Base-by-base conservation (phyloP, 2,113 vertebrate genomes). In the Glaucomys volans region DNA sequence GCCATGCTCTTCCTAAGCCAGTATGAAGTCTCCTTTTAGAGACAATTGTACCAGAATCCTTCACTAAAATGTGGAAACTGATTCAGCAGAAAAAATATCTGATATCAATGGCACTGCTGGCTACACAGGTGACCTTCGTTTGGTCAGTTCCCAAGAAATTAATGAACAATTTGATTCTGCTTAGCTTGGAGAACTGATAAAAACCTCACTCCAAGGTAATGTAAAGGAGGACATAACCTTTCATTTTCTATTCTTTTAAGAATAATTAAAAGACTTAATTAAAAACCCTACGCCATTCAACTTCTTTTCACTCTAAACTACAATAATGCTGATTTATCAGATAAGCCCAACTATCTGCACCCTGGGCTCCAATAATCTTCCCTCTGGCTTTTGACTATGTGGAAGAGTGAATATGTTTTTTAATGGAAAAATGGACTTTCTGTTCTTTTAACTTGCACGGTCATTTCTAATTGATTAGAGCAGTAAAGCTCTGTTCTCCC, bases 101-200 rank as follows among this genome's bases (percentile, higher is more conserved):
- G 52, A 40, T 94, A 24, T 95, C 87, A 92, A 11, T 96, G 85
- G 52, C 44, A 42, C 22, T 84, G 54, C 13, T 67, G 17, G n/a
- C 26, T 72, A 47, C 32, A 35, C 40, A 81, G 52, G 44, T 32
- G 97, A 54, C 50, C 24, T 75, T 90, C 93, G 76, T 94, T 84
- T 75, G 75, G 94, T 89, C 79, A 80, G 90, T 92, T 95, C 90
- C 90, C 92, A 94, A 86, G 88, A 97, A 97, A 96, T 95, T 96
- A 97, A 94, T 97, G 97, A 97, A 81, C 66, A 95, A 72, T 95
- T 87, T 87, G 84, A 90, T 97, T 97, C 71, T 95, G 95, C 92
- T 98, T 97, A 95, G 83, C 83, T 97, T 96, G 67, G 67, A 64
- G 54, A 95, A 95, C 40, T 91, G 97, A 95, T 94, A 97, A 94